Evolutionary conservation across 2,888 invertebrate genomes (phyloP).

Genomic region (Invenusta paracnida): DNA sequence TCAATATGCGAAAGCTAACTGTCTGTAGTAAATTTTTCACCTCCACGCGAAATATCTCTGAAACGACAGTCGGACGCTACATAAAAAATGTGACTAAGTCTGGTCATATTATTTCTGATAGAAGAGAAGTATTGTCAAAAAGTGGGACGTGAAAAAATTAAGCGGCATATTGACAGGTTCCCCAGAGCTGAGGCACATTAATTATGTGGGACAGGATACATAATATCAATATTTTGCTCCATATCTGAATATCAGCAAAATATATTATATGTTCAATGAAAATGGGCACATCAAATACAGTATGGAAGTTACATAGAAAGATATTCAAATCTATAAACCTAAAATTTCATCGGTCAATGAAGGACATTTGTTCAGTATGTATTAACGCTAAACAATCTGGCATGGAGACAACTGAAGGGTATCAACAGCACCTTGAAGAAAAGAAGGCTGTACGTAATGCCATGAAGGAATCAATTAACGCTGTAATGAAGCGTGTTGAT

Average conservation of each 20-base stretch:
- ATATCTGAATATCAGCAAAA: not conserved
- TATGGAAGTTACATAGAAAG: not conserved
- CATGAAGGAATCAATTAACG: not conserved
- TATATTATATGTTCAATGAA: not conserved
- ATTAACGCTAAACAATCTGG: not conserved
- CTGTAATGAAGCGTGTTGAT: conserved; percentile 3
- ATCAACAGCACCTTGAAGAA: not conserved
- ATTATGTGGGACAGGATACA: conserved; percentile 19
- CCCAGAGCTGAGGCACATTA: conserved; percentile 33
- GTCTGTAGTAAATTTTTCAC: not conserved
- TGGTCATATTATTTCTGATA: not conserved
- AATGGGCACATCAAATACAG: not conserved
- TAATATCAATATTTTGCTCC: not conserved
- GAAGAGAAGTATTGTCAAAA: not conserved
- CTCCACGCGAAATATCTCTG: not conserved
- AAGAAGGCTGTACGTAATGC: not conserved
- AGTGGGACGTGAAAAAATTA: not conserved
- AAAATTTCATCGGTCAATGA: not conserved
- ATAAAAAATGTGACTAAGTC: not conserved
- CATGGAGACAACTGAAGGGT: not conserved
- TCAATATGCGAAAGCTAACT: not conserved
- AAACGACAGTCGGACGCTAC: not conserved
- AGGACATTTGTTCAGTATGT: not conserved
- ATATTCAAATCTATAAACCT: not conserved
- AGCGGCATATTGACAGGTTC: conserved; percentile 33